Evolutionary conservation across 2,888 invertebrate genomes (phyloP).

Genomic region (Oithona nana): DNA sequence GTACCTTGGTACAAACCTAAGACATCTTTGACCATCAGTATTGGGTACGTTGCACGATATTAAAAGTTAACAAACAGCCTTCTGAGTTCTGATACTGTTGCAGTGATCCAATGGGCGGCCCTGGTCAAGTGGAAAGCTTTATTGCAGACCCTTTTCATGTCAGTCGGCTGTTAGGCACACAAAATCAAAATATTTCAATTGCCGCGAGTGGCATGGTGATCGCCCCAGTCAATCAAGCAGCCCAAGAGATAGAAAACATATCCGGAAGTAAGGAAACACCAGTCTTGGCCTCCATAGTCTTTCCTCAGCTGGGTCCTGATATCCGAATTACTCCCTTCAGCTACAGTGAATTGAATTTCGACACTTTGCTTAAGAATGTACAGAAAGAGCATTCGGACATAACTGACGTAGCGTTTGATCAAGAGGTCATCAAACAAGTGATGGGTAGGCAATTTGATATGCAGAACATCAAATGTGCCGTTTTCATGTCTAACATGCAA

Average conservation of each 20-base stretch:
- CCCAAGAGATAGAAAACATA: background rate
- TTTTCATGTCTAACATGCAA: background rate
- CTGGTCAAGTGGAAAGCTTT: too few relatives aligned
- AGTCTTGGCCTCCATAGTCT: background rate
- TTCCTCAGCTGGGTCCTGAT: background rate
- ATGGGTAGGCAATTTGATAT: background rate
- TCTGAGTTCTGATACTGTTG: too few relatives aligned
- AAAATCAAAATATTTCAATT: background rate
- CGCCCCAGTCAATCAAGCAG: background rate
- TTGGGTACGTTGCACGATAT: too few relatives aligned
- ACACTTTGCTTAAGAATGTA: background rate
- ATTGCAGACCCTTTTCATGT: background rate
- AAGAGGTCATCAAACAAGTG: background rate
- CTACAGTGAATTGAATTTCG: background rate
- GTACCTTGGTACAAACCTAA: too few relatives aligned
- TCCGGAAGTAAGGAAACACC: background rate
- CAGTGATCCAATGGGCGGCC: too few relatives aligned
- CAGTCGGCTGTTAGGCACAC: background rate
- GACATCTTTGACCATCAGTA: too few relatives aligned
- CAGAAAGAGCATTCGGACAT: background rate
- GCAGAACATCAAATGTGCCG: background rate
- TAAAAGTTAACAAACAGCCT: too few relatives aligned
- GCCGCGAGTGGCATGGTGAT: background rate
- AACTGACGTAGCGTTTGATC: background rate
- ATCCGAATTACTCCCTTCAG: background rate